These are phyloP conservation scores for Stichodactyla mertensii DNA, from an alignment of 64 coral and sea anemone genomes.

Conservation along the genomic window DNA sequence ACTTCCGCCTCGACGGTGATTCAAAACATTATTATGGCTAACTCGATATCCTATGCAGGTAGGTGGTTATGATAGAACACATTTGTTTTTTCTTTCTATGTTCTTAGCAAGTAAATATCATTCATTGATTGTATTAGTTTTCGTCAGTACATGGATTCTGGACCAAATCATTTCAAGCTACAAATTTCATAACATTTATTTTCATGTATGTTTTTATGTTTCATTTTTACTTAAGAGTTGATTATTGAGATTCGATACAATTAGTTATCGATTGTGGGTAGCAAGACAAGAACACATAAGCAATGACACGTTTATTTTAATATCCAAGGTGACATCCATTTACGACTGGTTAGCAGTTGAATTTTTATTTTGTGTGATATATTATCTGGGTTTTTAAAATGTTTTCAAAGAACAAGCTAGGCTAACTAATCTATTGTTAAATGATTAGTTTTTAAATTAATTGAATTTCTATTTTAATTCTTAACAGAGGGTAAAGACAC, in stretches of 20 bases:
- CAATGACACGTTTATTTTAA: not conserved
- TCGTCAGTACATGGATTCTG: too few species aligned
- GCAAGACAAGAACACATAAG: not conserved
- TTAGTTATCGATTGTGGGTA: not conserved
- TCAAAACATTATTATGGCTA: not conserved
- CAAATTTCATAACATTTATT: not conserved
- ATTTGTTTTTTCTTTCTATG: not conserved
- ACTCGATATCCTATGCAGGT: not conserved
- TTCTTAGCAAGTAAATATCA: not conserved
- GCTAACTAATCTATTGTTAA: not conserved
- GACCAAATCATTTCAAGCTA: too few species aligned
- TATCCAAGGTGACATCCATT: not conserved
- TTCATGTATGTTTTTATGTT: not conserved
- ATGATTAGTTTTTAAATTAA: not conserved
- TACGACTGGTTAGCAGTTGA: not conserved
- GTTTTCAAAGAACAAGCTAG: too few species aligned
- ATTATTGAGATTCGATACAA: not conserved
- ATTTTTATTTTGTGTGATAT: not conserved
- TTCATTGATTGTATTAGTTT: not conserved
- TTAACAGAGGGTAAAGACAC: not conserved
- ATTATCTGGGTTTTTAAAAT: too few species aligned
- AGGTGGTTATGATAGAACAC: not conserved
- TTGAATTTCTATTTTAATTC: not conserved
- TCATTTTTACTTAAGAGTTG: not conserved
- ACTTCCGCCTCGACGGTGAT: not conserved